Evolutionary conservation across 2,113 vertebrate genomes (phyloP).

Genomic region (Leucosticte australis): DNA sequence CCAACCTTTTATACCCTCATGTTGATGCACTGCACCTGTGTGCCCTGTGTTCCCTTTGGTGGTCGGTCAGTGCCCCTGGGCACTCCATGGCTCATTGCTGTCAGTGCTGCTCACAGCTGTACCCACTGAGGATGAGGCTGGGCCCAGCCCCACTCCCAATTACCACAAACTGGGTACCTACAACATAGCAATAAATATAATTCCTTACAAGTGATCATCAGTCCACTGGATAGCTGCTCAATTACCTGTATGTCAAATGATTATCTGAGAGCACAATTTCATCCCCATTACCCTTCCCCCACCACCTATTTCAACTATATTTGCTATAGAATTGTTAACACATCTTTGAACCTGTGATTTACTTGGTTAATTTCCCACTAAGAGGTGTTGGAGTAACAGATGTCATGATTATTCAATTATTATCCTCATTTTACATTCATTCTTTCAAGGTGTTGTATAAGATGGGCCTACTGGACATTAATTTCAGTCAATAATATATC

Average conservation of each 20-base stretch:
- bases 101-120: not conserved
- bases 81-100: not conserved
- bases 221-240: slow-evolving; percentile 83
- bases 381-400: slow-evolving; percentile 87
- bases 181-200: not conserved
- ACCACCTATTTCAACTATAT: slow-evolving; percentile 93
- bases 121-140: not conserved
- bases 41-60: not conserved
- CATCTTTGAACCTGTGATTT: slow-evolving; percentile 87
- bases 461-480: slow-evolving; percentile 56
- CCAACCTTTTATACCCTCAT: not conserved
- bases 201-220: slow-evolving; percentile 71
- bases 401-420: slow-evolving; percentile 95
- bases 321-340: slow-evolving; percentile 84
- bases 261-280: slow-evolving; percentile 91
- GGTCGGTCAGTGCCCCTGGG: not conserved
- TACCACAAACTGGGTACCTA: not conserved
- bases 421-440: slow-evolving; percentile 82
- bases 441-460: slow-evolving; percentile 63
- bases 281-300: slow-evolving; percentile 85
- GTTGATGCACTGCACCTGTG: not conserved
- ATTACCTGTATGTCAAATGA: slow-evolving; percentile 92
- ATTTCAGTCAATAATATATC: slow-evolving; percentile 78
- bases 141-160: not conserved
- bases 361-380: slow-evolving; percentile 86